These are phyloP conservation scores for Pseudococcus viburni DNA, from an alignment of 2,888 invertebrate genomes.

Conservation along the genomic window DNA sequence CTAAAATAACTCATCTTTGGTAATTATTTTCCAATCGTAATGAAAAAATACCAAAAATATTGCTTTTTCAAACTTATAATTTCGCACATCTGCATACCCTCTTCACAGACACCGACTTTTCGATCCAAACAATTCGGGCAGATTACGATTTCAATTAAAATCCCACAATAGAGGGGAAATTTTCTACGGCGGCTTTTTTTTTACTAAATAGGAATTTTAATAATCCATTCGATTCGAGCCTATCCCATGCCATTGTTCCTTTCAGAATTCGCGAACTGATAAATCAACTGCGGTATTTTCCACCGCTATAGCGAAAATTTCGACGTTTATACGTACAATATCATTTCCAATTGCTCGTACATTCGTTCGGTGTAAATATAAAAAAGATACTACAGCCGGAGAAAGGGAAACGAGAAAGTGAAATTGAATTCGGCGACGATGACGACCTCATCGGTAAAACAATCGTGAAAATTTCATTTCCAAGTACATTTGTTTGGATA, in stretches of 20 bases:
- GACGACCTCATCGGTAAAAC: conserved; percentile 43
- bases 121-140: background rate
- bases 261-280: background rate
- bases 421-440: conserved; percentile 39
- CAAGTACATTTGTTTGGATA: conserved; percentile 41
- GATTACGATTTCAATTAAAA: conserved; percentile 32
- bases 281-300: background rate
- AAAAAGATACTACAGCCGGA: background rate
- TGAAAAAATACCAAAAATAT: background rate
- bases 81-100: background rate
- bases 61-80: background rate
- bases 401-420: background rate
- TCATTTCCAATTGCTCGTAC: background rate
- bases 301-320: background rate
- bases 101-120: background rate
- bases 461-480: conserved; percentile 52
- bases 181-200: background rate
- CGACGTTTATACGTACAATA: background rate
- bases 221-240: conserved; percentile 21
- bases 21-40: no score
- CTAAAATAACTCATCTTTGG: no score
- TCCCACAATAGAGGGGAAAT: background rate
- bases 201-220: conserved; percentile 44
- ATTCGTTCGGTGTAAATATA: background rate
- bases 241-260: background rate